Evolutionary conservation across 2,888 invertebrate species (phyloP).

Genomic region (Podotricha telesiphe): DNA sequence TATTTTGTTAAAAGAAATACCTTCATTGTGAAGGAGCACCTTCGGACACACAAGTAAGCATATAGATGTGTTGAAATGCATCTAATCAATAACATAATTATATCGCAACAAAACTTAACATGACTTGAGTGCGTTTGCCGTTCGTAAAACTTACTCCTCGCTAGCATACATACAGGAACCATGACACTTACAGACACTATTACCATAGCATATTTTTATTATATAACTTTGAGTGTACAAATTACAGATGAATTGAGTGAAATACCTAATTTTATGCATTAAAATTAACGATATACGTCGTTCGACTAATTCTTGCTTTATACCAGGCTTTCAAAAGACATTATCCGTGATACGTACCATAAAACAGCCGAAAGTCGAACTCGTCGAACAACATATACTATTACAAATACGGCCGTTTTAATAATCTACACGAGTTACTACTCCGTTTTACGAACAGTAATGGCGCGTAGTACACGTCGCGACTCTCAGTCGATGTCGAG

Average conservation of each 20-base stretch:
- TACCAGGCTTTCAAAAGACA: not conserved
- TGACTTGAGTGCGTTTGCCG: slow-evolving; percentile 14
- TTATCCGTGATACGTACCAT: not conserved
- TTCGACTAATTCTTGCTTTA: not conserved
- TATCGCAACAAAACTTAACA: slow-evolving; percentile 22
- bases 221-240: not conserved
- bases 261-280: slow-evolving; percentile 7
- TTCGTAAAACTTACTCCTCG: slow-evolving; percentile 29
- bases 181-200: slow-evolving; percentile 5
- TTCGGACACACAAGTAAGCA: slow-evolving; percentile 2
- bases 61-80: not conserved
- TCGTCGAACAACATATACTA: not conserved
- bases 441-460: slow-evolving; percentile 26
- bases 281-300: not conserved
- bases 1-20: slow-evolving; percentile 4
- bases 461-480: slow-evolving; percentile 12
- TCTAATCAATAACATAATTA: slow-evolving; percentile 12
- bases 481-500: not conserved
- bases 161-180: slow-evolving; percentile 11
- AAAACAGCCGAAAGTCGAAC: not conserved
- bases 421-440: not conserved
- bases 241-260: not conserved
- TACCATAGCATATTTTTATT: not conserved
- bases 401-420: not conserved
- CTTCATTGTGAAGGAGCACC: slow-evolving; percentile 38